phyloP scores from a whole-genome alignment of 2,888 invertebrate genomes.

The Uropetala carovei region DNA sequence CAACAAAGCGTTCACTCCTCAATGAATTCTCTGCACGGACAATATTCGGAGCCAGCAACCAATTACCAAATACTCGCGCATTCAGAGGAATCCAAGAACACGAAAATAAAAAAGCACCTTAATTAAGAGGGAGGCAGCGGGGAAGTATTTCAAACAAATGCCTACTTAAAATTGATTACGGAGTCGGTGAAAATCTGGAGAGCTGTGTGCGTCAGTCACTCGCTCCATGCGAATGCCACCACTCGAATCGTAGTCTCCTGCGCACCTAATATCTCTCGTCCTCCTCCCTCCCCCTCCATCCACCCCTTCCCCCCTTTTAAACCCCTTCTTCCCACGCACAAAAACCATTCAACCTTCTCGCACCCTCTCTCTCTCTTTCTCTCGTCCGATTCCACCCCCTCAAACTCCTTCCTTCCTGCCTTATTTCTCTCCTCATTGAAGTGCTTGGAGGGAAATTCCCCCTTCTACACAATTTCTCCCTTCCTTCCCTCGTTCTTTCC shows the following conservation, averaged over 20 bases:
- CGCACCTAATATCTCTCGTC: background rate
- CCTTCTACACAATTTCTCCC: background rate
- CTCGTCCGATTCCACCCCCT: background rate
- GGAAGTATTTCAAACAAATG: conserved; percentile 14
- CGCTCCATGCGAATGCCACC: background rate
- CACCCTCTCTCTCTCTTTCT: background rate
- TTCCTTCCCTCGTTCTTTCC: background rate
- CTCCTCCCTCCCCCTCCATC: background rate
- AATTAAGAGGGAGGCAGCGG: background rate
- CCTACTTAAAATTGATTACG: conserved; percentile 50
- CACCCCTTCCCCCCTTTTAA: background rate
- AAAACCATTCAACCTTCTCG: background rate
- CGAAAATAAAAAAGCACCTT: conserved; percentile 27
- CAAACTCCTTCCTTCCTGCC: conserved; percentile 21
- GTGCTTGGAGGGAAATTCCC: background rate
- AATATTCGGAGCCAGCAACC: background rate
- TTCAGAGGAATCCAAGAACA: background rate
- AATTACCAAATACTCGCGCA: conserved; percentile 22
- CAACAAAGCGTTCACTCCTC: conserved; percentile 30
- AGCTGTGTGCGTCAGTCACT: conserved; percentile 13
- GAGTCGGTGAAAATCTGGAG: background rate
- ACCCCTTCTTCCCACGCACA: background rate
- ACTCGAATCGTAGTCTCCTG: background rate
- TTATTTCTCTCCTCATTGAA: background rate
- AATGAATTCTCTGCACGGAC: background rate